Percentiles rank a stretch among this genome's conserved stretches.
These are phyloP conservation scores for Euphysa ruthae DNA, from an alignment of 30 jellyfish, hydroid and myxozoan species.

Conservation along the genomic window DNA sequence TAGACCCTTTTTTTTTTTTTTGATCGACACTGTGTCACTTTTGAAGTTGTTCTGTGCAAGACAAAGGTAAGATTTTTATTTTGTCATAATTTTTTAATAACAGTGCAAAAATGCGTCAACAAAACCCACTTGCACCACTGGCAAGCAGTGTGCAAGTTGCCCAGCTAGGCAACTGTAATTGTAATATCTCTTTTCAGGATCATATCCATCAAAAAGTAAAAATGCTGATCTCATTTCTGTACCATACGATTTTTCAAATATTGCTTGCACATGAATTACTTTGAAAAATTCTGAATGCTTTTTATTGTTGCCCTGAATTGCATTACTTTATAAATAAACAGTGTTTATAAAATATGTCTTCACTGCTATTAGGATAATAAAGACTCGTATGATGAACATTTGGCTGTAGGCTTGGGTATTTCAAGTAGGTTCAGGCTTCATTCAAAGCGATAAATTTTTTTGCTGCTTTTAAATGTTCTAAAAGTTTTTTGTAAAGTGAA, in stretches of 20 bases:
- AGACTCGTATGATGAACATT: neutral
- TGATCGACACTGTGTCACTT: conserved; percentile 4
- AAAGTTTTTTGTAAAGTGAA: neutral
- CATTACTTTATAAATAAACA: neutral
- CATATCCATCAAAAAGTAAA: neutral
- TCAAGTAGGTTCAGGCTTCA: neutral
- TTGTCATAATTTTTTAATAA: neutral
- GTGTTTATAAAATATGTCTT: neutral
- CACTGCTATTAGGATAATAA: neutral
- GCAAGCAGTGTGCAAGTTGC: no score
- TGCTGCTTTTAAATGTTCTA: no score
- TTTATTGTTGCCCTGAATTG: neutral
- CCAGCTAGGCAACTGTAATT: neutral
- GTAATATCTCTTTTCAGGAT: conserved; percentile 2
- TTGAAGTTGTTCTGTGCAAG: conserved; percentile 1
- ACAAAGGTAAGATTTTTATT: neutral
- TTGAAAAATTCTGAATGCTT: no score
- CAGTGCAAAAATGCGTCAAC: neutral
- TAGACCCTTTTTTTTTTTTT: neutral
- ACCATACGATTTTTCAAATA: conserved; percentile 1
- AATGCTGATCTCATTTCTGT: neutral
- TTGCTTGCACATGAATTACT: neutral
- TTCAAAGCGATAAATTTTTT: neutral
- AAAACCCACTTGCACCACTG: conserved; percentile 7
- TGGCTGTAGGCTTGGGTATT: neutral